Evolutionary conservation across 2,797 vertebrate genomes (phyloP).

Genomic region (Spatula clypeata): DNA sequence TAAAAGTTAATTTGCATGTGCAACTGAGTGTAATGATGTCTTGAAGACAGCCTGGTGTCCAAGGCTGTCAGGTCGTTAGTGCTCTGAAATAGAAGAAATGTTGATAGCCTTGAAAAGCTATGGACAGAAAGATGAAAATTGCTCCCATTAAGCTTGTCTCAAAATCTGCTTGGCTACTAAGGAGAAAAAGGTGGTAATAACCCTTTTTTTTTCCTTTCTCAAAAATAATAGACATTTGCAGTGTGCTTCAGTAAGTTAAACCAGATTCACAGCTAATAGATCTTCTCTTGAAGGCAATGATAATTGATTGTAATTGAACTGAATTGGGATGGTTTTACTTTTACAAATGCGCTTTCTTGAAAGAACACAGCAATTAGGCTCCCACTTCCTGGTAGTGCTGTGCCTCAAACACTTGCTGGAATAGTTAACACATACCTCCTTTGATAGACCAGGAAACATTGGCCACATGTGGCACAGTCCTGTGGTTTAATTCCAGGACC

Average conservation of each 20-base stretch:
- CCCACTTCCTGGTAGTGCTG: background rate
- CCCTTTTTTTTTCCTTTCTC: background rate
- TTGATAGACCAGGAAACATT: background rate
- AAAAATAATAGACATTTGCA: background rate
- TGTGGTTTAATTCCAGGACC: background rate
- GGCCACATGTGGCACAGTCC: accelerated
- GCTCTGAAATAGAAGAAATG: background rate
- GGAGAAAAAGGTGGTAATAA: background rate
- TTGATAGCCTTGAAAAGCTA: background rate
- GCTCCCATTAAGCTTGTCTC: background rate
- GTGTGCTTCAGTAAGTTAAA: background rate
- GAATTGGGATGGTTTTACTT: background rate
- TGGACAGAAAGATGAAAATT: background rate
- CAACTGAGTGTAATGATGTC: background rate
- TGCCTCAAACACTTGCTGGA: background rate
- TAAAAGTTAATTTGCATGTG: background rate
- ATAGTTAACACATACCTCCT: accelerated
- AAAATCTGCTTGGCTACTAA: background rate
- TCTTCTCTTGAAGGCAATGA: background rate
- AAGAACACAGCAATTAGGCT: background rate
- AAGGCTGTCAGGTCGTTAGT: background rate
- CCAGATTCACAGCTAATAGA: background rate
- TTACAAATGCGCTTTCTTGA: background rate
- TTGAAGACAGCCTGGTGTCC: background rate
- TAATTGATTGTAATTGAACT: slow-evolving; percentile 8